These are phyloP conservation scores for Leptopilina myrica DNA, from an alignment of 2,888 invertebrate species.

Conservation along the genomic window DNA sequence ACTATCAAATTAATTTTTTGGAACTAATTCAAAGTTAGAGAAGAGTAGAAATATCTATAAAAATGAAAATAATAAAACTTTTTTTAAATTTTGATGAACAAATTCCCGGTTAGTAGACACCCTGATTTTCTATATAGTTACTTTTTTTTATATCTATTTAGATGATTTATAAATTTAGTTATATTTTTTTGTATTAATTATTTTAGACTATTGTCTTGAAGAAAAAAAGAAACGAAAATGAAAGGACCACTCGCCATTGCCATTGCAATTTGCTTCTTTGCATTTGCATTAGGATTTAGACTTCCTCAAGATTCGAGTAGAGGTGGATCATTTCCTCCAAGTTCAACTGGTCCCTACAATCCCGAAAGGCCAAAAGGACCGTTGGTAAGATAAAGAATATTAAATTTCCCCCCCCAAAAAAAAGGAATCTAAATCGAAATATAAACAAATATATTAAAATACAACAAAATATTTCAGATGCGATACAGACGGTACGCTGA, in stretches of 20 bases:
- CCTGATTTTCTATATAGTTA: no score
- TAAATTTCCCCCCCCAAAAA: neutral
- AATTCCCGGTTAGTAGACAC: no score
- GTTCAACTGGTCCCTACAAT: neutral
- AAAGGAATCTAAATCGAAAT: neutral
- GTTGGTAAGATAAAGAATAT: neutral
- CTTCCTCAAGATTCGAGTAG: conserved; percentile 39
- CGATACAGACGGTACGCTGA: neutral
- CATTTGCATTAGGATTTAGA: conserved; percentile 46
- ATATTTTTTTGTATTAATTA: no score
- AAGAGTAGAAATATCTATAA: no score
- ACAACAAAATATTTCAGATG: neutral
- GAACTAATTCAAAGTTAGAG: no score
- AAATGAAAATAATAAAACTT: no score
- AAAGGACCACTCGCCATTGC: neutral
- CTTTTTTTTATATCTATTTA: no score
- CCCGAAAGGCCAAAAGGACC: neutral
- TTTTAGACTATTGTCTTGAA: no score
- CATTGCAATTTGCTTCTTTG: conserved; percentile 2
- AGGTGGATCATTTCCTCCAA: neutral
- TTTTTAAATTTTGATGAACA: no score
- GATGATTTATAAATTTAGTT: no score
- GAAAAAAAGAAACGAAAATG: neutral
- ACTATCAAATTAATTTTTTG: no score
- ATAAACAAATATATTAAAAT: neutral